phyloP scores from a whole-genome alignment of 2,888 invertebrate species.

The Drosophila atroscutellata region DNA sequence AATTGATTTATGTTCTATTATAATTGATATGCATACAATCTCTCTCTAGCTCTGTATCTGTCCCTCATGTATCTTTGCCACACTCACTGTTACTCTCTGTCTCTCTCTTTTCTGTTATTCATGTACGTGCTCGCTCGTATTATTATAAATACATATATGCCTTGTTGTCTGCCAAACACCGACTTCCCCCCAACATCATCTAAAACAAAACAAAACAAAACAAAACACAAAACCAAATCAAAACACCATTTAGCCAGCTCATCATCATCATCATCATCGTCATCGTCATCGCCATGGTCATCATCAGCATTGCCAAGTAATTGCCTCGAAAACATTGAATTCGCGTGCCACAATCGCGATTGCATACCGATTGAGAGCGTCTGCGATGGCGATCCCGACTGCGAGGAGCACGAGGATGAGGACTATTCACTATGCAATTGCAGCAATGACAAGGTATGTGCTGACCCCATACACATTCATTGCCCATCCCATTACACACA shows the following conservation, averaged over 20 bases:
- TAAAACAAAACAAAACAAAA: constrained; percentile 23
- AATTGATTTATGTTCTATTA: constrained; percentile 20
- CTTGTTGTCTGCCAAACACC: constrained; percentile 65
- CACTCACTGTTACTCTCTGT: constrained; percentile 45
- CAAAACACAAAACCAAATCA: constrained; percentile 12
- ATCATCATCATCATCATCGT: constrained; percentile 43
- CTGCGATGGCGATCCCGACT: constrained; percentile 94
- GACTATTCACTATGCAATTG: constrained; percentile 83
- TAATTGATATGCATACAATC: constrained; percentile 29
- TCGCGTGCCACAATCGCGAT: constrained; percentile 87
- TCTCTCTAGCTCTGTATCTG: constrained; percentile 6
- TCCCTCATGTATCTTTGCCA: background rate
- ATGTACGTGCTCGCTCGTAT: constrained; percentile 58
- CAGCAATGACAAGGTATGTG: constrained; percentile 83
- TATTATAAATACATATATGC: constrained; percentile 58
- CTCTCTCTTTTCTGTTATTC: constrained; percentile 57
- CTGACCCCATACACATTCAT: constrained; percentile 1
- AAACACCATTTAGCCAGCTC: constrained; percentile 61
- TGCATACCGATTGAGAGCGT: constrained; percentile 92
- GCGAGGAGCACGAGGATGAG: constrained; percentile 91
- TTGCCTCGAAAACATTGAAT: constrained; percentile 85
- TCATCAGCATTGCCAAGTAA: constrained; percentile 43
- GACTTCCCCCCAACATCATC: constrained; percentile 25
- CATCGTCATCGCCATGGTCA: constrained; percentile 38
- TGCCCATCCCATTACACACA: constrained; percentile 2